A percentile compares a stretch with the other conserved stretches of the same genome.
These are phyloP conservation scores for Pyrgus malvae DNA, from an alignment of 2,888 invertebrate species.

Conservation along the genomic window DNA sequence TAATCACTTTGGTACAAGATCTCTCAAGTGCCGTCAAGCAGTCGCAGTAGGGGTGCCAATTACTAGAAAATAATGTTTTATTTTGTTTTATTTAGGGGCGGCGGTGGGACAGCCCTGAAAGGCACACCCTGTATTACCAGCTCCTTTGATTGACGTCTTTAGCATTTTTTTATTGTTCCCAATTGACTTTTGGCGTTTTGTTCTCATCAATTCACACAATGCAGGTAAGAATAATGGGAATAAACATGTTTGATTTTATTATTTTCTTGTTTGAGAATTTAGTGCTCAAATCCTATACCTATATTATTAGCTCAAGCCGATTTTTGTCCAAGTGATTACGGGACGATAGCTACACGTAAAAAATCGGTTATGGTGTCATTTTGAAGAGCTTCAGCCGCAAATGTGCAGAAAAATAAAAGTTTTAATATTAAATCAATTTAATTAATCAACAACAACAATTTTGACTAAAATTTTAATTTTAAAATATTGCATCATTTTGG, in stretches of 20 bases:
- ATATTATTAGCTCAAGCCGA: too few relatives aligned
- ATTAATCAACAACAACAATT: too few relatives aligned
- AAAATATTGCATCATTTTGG: too few relatives aligned
- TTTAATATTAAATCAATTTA: too few relatives aligned
- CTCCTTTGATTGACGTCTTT: constrained; percentile 74
- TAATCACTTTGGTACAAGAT: constrained; percentile 76
- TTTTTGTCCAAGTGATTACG: too few relatives aligned
- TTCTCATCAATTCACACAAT: constrained; percentile 44
- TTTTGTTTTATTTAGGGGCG: constrained; percentile 80
- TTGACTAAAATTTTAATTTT: too few relatives aligned
- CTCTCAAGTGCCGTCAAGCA: constrained; percentile 74
- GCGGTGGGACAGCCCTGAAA: constrained; percentile 78
- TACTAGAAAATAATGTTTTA: constrained; percentile 77
- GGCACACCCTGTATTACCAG: constrained; percentile 74
- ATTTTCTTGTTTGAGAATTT: too few relatives aligned
- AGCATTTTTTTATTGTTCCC: constrained; percentile 60
- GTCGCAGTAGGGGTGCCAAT: constrained; percentile 77
- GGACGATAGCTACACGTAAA: too few relatives aligned
- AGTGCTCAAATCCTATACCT: too few relatives aligned
- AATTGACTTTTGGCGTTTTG: constrained; percentile 63
- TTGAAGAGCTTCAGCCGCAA: too few relatives aligned
- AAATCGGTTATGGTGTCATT: too few relatives aligned
- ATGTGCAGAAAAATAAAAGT: too few relatives aligned
- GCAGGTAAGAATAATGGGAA: not conserved
- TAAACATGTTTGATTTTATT: not conserved